These are phyloP conservation scores for Sander lucioperca DNA, from an alignment of 2,113 vertebrate species.

Conservation along the genomic window DNA sequence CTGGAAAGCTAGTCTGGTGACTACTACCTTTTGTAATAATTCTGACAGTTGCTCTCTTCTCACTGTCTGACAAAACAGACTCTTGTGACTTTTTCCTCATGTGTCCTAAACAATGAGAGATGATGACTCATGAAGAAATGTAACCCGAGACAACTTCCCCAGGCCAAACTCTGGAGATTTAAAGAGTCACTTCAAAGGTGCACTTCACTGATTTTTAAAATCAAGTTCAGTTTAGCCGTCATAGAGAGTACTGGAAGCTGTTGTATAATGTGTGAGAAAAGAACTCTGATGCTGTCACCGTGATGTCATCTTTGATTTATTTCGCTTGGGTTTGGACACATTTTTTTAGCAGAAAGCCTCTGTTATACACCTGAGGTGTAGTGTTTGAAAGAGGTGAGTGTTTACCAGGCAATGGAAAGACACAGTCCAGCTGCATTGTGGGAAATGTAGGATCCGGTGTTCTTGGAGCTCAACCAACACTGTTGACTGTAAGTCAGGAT, in stretches of 20 bases:
- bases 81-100: constrained; percentile 50
- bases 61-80: constrained; percentile 16
- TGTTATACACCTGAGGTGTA: not conserved
- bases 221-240: not conserved
- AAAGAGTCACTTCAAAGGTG: not conserved
- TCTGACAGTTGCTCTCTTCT: not conserved
- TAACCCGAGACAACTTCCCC: not conserved
- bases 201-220: not conserved
- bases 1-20: constrained; percentile 52
- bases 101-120: not conserved
- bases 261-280: not conserved
- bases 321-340: not conserved
- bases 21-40: constrained; percentile 6
- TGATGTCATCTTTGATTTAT: not conserved
- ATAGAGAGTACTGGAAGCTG: not conserved
- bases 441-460: constrained; percentile 7
- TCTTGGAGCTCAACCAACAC: not conserved
- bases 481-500: no score
- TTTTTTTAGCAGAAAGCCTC: not conserved
- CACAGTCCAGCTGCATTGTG: not conserved
- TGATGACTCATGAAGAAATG: constrained; percentile 19
- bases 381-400: not conserved
- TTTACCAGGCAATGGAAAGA: not conserved
- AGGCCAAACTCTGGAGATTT: not conserved
- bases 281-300: not conserved